Percentiles rank a stretch among this genome's conserved stretches.
Conservation (phyloP, 2,888 invertebrate genomes). For the Dicycla oo region DNA sequence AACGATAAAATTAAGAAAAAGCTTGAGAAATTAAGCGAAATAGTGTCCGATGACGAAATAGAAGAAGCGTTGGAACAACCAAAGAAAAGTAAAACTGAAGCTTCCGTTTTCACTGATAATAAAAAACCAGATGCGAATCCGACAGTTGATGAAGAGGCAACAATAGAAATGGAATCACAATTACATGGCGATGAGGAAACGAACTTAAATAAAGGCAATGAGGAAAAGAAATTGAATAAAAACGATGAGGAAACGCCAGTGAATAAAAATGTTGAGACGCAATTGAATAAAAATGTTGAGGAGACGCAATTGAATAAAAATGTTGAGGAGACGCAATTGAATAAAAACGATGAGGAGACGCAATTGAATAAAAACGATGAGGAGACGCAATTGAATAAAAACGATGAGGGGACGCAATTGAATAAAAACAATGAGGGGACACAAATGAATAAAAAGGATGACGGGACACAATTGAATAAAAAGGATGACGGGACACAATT, state of each 20-base stretch:
- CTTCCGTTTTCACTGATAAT: constrained; percentile 8
- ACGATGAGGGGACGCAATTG: not conserved
- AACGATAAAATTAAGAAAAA: constrained; percentile 90
- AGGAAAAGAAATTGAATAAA: constrained; percentile 3
- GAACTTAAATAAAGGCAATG: constrained; percentile 7
- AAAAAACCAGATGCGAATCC: not conserved
- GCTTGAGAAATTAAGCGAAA: constrained; percentile 89
- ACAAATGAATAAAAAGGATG: not conserved
- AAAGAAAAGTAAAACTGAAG: constrained; percentile 17
- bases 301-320: no score
- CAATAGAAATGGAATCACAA: constrained; percentile 21
- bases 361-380: not conserved
- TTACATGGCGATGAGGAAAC: not conserved
- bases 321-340: not conserved
- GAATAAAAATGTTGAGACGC: no score
- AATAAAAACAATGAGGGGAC: not conserved
- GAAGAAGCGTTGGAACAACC: constrained; percentile 25
- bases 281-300: no score
- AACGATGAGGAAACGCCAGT: not conserved
- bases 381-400: not conserved
- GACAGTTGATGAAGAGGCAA: constrained; percentile 11
- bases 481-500: not conserved
- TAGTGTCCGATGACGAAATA: constrained; percentile 87
- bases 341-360: not conserved
- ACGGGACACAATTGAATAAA: constrained; percentile 2